These are phyloP conservation scores for Crocodylus rhombifer DNA, from an alignment of 2,797 vertebrate species.

Conservation along the genomic window DNA sequence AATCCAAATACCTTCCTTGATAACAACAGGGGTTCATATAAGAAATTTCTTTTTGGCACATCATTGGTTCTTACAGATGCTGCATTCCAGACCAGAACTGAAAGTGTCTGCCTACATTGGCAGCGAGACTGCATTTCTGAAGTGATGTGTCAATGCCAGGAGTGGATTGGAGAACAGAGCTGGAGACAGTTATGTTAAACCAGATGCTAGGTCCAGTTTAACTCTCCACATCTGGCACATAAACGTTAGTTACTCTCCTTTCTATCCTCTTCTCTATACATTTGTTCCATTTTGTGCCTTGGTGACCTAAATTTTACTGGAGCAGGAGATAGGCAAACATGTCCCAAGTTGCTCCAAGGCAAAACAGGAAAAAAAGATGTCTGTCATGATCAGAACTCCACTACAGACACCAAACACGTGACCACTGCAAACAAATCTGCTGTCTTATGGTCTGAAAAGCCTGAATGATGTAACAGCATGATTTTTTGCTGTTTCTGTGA, in stretches of 20 bases:
- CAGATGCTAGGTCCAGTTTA: background rate
- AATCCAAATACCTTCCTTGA: background rate
- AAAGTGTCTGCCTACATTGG: background rate
- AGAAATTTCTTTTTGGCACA: background rate
- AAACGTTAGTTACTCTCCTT: conserved; percentile 8
- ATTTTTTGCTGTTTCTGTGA: background rate
- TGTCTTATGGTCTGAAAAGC: conserved; percentile 35
- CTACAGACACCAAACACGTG: background rate
- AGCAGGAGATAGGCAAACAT: background rate
- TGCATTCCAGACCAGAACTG: background rate
- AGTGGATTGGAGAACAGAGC: background rate
- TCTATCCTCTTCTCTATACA: background rate
- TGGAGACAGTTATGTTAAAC: background rate
- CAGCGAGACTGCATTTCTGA: background rate
- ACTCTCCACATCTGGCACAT: background rate
- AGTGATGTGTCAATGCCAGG: background rate
- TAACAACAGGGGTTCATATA: background rate
- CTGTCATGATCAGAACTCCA: conserved; percentile 14
- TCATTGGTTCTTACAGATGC: background rate
- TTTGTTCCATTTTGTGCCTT: conserved; percentile 9
- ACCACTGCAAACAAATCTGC: conserved; percentile 8
- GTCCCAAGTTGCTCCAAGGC: conserved; percentile 1
- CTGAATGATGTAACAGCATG: background rate
- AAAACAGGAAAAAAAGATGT: conserved; percentile 28
- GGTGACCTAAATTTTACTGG: background rate